These are phyloP conservation scores for Drosophila peninsularis DNA, from an alignment of 2,888 invertebrate genomes.

Conservation along the genomic window DNA sequence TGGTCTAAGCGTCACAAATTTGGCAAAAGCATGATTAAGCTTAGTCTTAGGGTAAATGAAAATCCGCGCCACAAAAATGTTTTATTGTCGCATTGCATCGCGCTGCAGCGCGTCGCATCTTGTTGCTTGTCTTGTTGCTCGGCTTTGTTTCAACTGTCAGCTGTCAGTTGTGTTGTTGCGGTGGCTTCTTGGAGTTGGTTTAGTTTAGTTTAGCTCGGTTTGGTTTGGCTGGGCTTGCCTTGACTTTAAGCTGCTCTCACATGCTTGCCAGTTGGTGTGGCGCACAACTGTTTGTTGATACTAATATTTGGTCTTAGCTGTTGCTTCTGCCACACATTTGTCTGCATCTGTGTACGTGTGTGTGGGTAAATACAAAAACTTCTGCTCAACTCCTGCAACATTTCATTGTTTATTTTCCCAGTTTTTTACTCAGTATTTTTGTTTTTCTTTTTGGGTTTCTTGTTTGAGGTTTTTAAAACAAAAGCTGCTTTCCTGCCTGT, in stretches of 20 bases:
- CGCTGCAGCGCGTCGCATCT: conserved; percentile 24
- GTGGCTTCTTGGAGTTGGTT: conserved; percentile 16
- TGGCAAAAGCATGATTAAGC: not conserved
- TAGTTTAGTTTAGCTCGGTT: conserved; percentile 7
- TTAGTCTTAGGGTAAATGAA: conserved; percentile 5
- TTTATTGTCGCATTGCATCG: conserved; percentile 52
- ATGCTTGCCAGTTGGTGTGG: conserved; percentile 3
- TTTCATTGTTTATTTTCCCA: conserved; percentile 26
- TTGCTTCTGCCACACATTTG: conserved; percentile 29
- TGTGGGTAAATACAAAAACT: conserved; percentile 23
- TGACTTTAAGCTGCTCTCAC: conserved; percentile 46
- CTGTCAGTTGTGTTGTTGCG: conserved; percentile 50
- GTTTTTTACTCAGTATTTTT: conserved; percentile 3
- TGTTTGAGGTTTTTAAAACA: conserved; percentile 38
- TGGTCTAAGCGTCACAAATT: conserved; percentile 3
- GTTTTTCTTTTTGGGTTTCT: conserved; percentile 9
- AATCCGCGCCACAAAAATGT: conserved; percentile 39
- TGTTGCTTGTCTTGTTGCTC: conserved; percentile 49
- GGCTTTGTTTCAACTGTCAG: conserved; percentile 59
- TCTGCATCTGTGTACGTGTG: not conserved
- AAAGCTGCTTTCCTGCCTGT: conserved; percentile 61
- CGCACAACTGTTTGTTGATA: conserved; percentile 23
- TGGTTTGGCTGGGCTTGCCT: not conserved
- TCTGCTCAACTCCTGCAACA: conserved; percentile 20
- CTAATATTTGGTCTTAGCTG: conserved; percentile 38